These are phyloP conservation scores for Philhelius pedissequus DNA, from an alignment of 2,888 invertebrate genomes.

Conservation along the genomic window DNA sequence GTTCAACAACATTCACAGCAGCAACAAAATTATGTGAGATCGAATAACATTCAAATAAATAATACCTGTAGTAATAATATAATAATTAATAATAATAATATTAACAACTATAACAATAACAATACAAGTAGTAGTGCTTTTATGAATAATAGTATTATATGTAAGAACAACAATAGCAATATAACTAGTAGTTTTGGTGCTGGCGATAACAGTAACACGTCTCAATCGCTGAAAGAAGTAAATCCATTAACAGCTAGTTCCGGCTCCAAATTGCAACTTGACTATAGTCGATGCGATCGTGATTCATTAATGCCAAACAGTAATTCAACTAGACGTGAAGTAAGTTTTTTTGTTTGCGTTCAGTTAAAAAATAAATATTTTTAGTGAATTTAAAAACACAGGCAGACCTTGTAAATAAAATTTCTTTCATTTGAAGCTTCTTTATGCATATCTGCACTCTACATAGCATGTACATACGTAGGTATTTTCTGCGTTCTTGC, in stretches of 20 bases:
- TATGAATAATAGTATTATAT: slow-evolving; percentile 68
- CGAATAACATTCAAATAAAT: slow-evolving; percentile 68
- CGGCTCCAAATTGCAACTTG: background rate
- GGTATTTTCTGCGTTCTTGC: no score
- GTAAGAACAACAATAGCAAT: slow-evolving; percentile 72
- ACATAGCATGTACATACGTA: no score
- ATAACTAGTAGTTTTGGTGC: slow-evolving; percentile 70
- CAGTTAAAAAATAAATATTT: background rate
- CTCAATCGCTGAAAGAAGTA: slow-evolving; percentile 28
- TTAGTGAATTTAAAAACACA: no score
- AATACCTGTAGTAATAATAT: slow-evolving; percentile 70
- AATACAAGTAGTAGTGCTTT: slow-evolving; percentile 69
- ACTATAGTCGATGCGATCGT: slow-evolving; percentile 76
- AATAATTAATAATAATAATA: slow-evolving; percentile 70
- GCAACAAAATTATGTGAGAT: slow-evolving; percentile 56
- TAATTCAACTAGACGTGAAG: slow-evolving; percentile 79
- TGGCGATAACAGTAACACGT: slow-evolving; percentile 51
- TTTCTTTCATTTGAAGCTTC: no score
- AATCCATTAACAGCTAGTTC: background rate
- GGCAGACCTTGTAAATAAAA: no score
- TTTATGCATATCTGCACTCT: no score
- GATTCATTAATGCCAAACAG: slow-evolving; percentile 78
- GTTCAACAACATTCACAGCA: slow-evolving; percentile 31
- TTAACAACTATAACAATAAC: slow-evolving; percentile 70
- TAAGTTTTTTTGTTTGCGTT: slow-evolving; percentile 68